Evolutionary conservation across 2,888 invertebrate species (phyloP), one percentile per base, ranked within the genome.

Genomic region (Melinaea marsaeus): DNA sequence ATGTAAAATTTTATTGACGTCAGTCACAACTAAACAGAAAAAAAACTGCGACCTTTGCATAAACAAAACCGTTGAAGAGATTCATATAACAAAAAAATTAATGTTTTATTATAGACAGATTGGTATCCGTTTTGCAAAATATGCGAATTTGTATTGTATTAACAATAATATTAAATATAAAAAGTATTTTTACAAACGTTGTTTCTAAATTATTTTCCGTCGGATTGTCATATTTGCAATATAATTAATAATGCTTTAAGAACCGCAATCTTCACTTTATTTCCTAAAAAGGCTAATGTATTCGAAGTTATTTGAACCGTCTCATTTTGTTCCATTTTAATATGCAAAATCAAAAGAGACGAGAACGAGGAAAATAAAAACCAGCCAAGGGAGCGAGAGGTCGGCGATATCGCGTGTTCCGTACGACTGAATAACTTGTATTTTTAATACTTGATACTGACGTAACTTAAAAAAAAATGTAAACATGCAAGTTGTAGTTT

Each of bases 351-450:
- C n/a, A 34, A 61, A 59, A 59, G 58, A 46, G 46, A 57, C 37
- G 48, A 61, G 62, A 63, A 69, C 64, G 64, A 69, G 69, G 66
- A 69, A 66, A 67, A 61, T 51, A 51, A 51, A 9, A 42, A 9
- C 42, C 51, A 32, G 32, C 4, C 32, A 32, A 51, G 22, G 3
- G 51, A 51, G 51, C 22, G 51, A 9, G 9, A 32, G 22, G 22
- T 22, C 22, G 51, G 32, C 5, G 32, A 7, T 3, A 9, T 32
- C 51, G 9, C 22, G 51, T 51, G 51, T 51, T 51, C 51, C 51
- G 51, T 51, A 51, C 22, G 11, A 22, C 22, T 22, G 1, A 22
- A 0, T 22, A 22, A 22, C 22, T 22, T 22, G 22, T 22, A 22
- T 22, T 22, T 22, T 22, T 22, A 22, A 22, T 22, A 22, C 22